phyloP scores from a whole-genome alignment of 2,888 invertebrate species.

The Platycheirus rosarum region DNA sequence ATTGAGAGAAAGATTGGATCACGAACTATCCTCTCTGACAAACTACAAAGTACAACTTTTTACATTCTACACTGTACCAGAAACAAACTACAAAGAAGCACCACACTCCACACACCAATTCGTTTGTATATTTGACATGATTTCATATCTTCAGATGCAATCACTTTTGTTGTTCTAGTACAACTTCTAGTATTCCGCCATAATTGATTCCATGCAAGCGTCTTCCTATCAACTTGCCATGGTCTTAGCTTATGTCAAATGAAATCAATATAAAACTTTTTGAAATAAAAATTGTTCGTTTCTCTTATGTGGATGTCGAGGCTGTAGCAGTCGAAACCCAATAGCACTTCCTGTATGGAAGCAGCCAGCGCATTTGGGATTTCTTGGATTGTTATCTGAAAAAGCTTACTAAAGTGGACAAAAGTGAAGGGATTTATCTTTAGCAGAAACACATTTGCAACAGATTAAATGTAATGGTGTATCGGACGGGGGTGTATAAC shows the following conservation, averaged over 20 bases:
- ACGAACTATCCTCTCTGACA: conserved; percentile 21
- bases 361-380: conserved; percentile 14
- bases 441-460: conserved; percentile 42
- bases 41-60: conserved; percentile 24
- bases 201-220: conserved; percentile 48
- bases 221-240: conserved; percentile 25
- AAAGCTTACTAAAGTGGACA: conserved; percentile 49
- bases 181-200: conserved; percentile 39
- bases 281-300: conserved; percentile 57
- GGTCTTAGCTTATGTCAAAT: conserved; percentile 61
- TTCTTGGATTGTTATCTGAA: conserved; percentile 45
- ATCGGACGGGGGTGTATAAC: neutral
- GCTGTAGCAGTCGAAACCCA: too few relatives aligned
- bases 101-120: neutral
- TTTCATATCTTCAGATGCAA: conserved; percentile 63
- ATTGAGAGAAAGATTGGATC: conserved; percentile 33
- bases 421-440: conserved; percentile 48
- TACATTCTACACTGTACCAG: too few relatives aligned
- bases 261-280: conserved; percentile 65
- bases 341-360: too few relatives aligned
- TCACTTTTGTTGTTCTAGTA: conserved; percentile 53
- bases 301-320: too few relatives aligned
- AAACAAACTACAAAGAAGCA: too few relatives aligned
- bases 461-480: conserved; percentile 53
- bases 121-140: conserved; percentile 45